Evolutionary conservation across 2,797 vertebrate genomes (phyloP).

Genomic region (Leptodactylus fallax): DNA sequence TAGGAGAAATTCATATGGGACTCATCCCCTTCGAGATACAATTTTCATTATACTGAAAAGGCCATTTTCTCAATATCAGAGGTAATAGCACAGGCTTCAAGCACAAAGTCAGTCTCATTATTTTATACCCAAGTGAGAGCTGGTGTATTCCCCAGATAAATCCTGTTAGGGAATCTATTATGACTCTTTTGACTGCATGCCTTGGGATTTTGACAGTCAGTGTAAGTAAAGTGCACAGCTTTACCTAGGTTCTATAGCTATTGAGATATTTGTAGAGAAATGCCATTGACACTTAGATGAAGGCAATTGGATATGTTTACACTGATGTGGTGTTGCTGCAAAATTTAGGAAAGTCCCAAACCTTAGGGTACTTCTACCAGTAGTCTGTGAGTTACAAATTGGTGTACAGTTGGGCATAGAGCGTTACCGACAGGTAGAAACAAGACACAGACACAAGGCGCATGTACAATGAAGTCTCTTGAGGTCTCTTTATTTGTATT

Average conservation of each 20-base stretch:
- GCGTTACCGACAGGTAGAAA: too few species aligned
- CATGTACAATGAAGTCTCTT: too few species aligned
- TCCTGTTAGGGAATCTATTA: neutral
- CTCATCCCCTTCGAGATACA: slow-evolving; percentile 34
- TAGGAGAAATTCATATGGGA: slow-evolving; percentile 11
- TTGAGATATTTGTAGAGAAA: neutral
- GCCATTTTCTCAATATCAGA: slow-evolving; percentile 29
- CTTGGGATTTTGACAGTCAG: neutral
- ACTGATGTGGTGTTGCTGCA: neutral
- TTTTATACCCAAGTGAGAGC: neutral
- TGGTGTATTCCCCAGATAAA: slow-evolving; percentile 8
- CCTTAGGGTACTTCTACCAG: too few species aligned
- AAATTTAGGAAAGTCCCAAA: too few species aligned
- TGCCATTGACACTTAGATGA: neutral
- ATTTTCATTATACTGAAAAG: slow-evolving; percentile 33
- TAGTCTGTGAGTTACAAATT: too few species aligned
- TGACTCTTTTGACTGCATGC: neutral
- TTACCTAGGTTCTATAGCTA: neutral
- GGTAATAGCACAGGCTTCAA: slow-evolving; percentile 32
- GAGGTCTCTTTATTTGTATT: too few species aligned
- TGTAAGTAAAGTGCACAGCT: neutral
- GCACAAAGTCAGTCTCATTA: slow-evolving; percentile 27
- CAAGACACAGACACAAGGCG: too few species aligned
- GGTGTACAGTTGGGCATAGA: too few species aligned
- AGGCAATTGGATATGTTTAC: neutral